Evolutionary conservation across 2,797 vertebrate species (phyloP), one percentile per base, ranked within the genome.

Genomic region (Chanos chanos): DNA sequence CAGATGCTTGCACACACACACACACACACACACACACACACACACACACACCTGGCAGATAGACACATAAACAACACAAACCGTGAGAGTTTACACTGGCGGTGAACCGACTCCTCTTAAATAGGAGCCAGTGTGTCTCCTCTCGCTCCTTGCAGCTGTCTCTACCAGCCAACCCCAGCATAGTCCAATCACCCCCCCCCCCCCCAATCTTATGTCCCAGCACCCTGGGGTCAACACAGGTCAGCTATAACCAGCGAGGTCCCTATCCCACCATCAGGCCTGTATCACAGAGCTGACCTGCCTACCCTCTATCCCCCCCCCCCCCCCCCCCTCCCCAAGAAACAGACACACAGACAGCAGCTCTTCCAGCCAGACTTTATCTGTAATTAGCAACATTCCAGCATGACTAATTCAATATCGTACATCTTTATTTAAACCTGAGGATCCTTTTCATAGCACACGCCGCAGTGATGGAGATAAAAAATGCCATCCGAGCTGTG

Each of bases 41-140:
- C n/a, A n/a, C n/a, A n/a, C n/a, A n/a, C n/a, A n/a, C n/a, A n/a
- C n/a, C n/a, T n/a, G n/a, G n/a, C 28, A 5, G 12, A 25, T n/a
- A 5, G 41, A 50, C 19, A 62, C 22, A 56, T 10, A 24, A 19
- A 9, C 56, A 10, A 44, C 41, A 56, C 37, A 41, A 64, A 54
- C 36, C 40, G 40, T 44, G 15, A 58, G 24, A 40, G 21, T 33
- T 7, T 30, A 18, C 21, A 19, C 39, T 47, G 65, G 36, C 40
- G 25, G 36, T 36, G 24, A 39, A 25, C 30, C 13, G 49, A 30
- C 10, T 39, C 51, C 54, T 19, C 4, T 44, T 8, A n/a, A 15
- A 27, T 36, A 25, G 60, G 64, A 59, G 70, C 41, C 64, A 50
- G 41, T 18, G 13, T 54, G 64, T 64, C 60, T 67, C 64, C 22